phyloP scores from a whole-genome alignment of 2,888 invertebrate genomes.

The Lasioglossum leucozonium region DNA sequence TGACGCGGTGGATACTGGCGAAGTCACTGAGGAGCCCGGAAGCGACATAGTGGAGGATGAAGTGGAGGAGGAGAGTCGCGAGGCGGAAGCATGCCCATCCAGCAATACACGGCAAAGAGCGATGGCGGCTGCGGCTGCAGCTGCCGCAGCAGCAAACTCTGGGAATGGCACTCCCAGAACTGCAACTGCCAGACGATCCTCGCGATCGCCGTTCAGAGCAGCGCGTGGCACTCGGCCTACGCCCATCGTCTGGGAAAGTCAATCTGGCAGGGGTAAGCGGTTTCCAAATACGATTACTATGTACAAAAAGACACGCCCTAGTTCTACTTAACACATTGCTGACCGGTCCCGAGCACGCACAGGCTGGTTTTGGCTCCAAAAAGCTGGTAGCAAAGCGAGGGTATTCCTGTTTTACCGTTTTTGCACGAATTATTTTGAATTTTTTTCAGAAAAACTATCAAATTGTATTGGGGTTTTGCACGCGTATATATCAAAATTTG shows the following conservation, averaged over 20 bases:
- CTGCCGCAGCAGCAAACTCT: slow-evolving; percentile 75
- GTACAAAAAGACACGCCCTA: background rate
- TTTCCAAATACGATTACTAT: background rate
- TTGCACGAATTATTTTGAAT: too few species aligned
- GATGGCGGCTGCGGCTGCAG: slow-evolving; percentile 78
- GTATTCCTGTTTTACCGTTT: too few species aligned
- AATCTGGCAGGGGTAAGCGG: slow-evolving; percentile 75
- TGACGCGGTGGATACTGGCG: slow-evolving; percentile 77
- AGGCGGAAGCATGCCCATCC: slow-evolving; percentile 91
- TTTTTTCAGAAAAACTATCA: too few species aligned
- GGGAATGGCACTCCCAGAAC: slow-evolving; percentile 71
- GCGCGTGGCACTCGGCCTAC: slow-evolving; percentile 86
- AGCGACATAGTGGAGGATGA: slow-evolving; percentile 84
- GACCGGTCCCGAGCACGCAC: too few species aligned
- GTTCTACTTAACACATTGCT: too few species aligned
- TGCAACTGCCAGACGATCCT: slow-evolving; percentile 78
- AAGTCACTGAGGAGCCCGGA: slow-evolving; percentile 79
- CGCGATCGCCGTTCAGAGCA: slow-evolving; percentile 79
- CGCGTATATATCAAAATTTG: too few species aligned
- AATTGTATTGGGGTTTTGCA: too few species aligned
- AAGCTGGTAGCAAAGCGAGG: too few species aligned
- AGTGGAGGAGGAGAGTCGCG: slow-evolving; percentile 90
- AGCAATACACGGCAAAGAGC: slow-evolving; percentile 86
- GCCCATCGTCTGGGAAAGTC: slow-evolving; percentile 88
- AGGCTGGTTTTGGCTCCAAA: too few species aligned